Base-by-base conservation (phyloP, 2,797 vertebrate species). In the Hipposideros larvatus region DNA sequence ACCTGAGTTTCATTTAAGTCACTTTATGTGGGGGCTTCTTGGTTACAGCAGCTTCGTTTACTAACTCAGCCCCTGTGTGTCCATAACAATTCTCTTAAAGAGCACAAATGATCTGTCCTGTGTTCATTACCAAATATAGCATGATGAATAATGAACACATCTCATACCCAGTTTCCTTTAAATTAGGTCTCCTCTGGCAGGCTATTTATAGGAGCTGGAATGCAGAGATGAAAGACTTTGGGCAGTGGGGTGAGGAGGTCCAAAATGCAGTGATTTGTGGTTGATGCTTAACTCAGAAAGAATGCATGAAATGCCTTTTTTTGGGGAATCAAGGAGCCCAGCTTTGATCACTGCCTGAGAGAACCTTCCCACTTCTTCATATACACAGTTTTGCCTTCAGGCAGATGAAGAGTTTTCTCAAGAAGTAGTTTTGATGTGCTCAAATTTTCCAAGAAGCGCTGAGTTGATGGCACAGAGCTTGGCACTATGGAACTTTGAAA, bases 141-240 rank as follows among this genome's bases (percentile, higher is more conserved):
- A 83, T 61, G 41, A 31, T 92, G 55, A 78, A 43, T 77, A 75
- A 87, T 73, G 37, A 55, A 66, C n/a, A 34, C 28, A 68, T 59
- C 34, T 87, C 41, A 34, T 70, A 63, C 3, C 43, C 31, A n/a
- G 11, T n/a, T n/a, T 87, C 63, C 74, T 94, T 94, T 83, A 92
- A 87, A 46, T 90, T 43, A 4, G 51, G 1, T 82, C 85, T 79
- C 79, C 61, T 63, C 74, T 71, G 61, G 74, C 3, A 73, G 74
- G 13, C 2, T 46, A n/a, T 59, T 55, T 10, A 41, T 19, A 61
- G 22, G 22, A 71, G 19, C 7, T 19, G 22, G 55, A 63, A 57
- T 9, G 53, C 43, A 88, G 43, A 88, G 55, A n/a, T 4, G 15
- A 22, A 41, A 22, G 37, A 63, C 57, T 37, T 31, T 31, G 28